A percentile compares a stretch with the other conserved stretches of the same genome.
phyloP scores from a whole-genome alignment of 2,113 vertebrate species.

The Xenotilapia leptura region DNA sequence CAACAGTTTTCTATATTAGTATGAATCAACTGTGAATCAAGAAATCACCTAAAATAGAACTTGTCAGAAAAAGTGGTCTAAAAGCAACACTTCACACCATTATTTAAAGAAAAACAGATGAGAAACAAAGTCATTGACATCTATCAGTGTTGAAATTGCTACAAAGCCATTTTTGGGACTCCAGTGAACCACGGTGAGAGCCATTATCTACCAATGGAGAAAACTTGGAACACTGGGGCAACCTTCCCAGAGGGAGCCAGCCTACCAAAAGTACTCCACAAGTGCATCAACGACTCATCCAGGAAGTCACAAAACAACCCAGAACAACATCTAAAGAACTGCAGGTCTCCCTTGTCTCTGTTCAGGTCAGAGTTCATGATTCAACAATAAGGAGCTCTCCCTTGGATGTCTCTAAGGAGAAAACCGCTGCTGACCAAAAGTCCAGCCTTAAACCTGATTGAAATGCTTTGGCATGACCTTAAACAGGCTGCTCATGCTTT shows the following conservation, averaged over 20 bases:
- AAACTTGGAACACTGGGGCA: background rate
- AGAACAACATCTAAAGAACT: background rate
- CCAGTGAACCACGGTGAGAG: background rate
- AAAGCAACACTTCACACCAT: background rate
- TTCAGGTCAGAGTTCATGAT: background rate
- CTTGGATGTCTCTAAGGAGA: background rate
- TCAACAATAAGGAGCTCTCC: background rate
- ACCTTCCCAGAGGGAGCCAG: background rate
- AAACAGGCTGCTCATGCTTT: background rate
- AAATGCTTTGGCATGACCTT: background rate
- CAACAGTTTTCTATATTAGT: background rate
- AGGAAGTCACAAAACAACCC: background rate
- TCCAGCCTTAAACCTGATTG: background rate
- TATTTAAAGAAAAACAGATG: background rate
- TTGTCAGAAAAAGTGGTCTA: background rate
- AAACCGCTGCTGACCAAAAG: background rate
- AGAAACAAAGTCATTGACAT: background rate
- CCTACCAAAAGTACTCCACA: background rate
- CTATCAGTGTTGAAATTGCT: background rate
- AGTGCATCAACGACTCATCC: background rate
- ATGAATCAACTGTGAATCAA: background rate
- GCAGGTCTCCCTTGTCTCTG: background rate
- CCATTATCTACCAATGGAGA: background rate
- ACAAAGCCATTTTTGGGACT: background rate
- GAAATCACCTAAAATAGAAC: background rate